Evolutionary conservation across 2,888 invertebrate species (phyloP).

Genomic region (Penaeus monodon): DNA sequence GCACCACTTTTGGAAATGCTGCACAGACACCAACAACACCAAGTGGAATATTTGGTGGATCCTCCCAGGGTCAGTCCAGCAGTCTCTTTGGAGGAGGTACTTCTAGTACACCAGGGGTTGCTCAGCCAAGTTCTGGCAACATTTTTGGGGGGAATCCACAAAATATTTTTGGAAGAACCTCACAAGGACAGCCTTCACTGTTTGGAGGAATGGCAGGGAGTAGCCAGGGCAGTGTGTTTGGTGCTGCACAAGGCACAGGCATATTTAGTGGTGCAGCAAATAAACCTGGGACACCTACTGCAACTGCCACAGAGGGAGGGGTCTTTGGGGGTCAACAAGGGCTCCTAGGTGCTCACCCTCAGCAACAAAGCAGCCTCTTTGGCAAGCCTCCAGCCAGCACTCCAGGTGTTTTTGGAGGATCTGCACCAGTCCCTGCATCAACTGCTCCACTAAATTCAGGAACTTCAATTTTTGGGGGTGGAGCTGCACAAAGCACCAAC

Average conservation of each 20-base stretch:
- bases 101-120: background rate
- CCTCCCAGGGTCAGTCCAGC: constrained; percentile 9
- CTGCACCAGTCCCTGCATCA: background rate
- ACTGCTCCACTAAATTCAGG: constrained; percentile 7
- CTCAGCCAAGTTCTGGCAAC: background rate
- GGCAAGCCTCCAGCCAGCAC: constrained; percentile 4
- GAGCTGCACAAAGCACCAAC: background rate
- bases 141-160: background rate
- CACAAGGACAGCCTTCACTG: constrained; percentile 31
- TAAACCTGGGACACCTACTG: background rate
- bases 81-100: constrained; percentile 39
- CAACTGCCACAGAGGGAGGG: constrained; percentile 20
- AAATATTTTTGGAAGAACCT: constrained; percentile 27
- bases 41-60: constrained; percentile 37
- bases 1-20: constrained; percentile 15
- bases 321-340: constrained; percentile 15
- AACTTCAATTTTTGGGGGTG: constrained; percentile 6
- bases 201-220: constrained; percentile 18
- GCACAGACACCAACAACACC: background rate
- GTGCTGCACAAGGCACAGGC: background rate
- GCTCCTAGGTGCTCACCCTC: constrained; percentile 11
- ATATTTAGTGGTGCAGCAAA: background rate
- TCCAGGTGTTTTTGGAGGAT: constrained; percentile 12
- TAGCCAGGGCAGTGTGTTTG: background rate
- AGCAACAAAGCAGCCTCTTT: constrained; percentile 28